Evolutionary conservation across 92 coral and sea anemone genomes (phyloP), one percentile per base, ranked within the genome.

Genomic region (Bergia puertoricense): DNA sequence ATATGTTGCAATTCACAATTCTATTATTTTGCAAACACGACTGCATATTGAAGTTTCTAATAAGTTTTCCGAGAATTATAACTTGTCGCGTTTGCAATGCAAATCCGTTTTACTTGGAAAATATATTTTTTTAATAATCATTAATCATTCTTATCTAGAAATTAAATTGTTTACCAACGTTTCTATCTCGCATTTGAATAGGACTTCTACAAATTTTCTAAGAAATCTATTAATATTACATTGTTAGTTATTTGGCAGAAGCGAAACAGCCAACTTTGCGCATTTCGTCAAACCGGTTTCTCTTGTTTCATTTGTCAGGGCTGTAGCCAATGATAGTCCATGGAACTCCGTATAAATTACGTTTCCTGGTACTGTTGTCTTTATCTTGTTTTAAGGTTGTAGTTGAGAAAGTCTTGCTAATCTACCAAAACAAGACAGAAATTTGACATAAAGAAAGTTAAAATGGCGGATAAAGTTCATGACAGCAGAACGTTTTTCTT

Each of bases 401-500:
- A 36, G 43, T 18, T 51, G 66, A 62, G 22, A 8, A 41, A 40
- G 50, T 15, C 36, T 16, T 39, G 10, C 23, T 5, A 6, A 5
- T 39, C 69, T 46, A 15, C n/a, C 69, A 15, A 54, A 80, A 23
- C 8, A 37, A 48, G 59, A 62, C 42, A 54, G 68, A 7, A 56
- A 38, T 9, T 57, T 8, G 37, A 0, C 1, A 18, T 14, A 5
- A 81, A 42, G 39, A 40, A 30, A 22, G 30, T 16, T 3, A 82
- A 73, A 46, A 84, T 84, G 87, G 79, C 78, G 46, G n/a, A 67
- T 13, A 82, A 9, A 30, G 57, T 41, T 14, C 43, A 71, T 23
- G 54, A 69, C 39, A 92, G 93, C 65, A 91, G 89, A 16, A 87
- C 94, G 6, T 94, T 94, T 74, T 79, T 94, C 30, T 94, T 94